phyloP scores from a whole-genome alignment of 2,888 invertebrate genomes.

The Nyleta sp. region DNA sequence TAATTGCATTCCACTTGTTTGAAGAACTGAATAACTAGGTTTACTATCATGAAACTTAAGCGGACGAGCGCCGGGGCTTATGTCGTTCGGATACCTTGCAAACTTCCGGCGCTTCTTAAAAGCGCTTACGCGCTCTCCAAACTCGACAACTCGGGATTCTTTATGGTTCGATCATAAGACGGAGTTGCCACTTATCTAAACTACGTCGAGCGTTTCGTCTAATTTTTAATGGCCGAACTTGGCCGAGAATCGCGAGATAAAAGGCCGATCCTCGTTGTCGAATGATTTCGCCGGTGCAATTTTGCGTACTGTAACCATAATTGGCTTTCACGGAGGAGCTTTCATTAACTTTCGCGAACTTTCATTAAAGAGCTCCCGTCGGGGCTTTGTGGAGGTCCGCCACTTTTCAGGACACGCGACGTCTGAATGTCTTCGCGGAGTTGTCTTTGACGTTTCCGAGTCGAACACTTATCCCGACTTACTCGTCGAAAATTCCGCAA shows the following conservation, averaged over 20 bases:
- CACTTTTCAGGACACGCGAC: slow-evolving; percentile 17
- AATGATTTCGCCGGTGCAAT: slow-evolving; percentile 10
- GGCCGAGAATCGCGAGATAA: no score
- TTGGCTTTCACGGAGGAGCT: slow-evolving; percentile 41
- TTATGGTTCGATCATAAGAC: slow-evolving; percentile 22
- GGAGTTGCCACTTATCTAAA: slow-evolving; percentile 32
- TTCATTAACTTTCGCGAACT: slow-evolving; percentile 39
- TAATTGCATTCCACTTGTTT: slow-evolving; percentile 44
- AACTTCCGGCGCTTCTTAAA: slow-evolving; percentile 46
- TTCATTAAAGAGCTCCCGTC: slow-evolving; percentile 20
- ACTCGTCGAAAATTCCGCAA: no score
- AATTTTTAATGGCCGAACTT: slow-evolving; percentile 51
- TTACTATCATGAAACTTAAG: slow-evolving; percentile 43
- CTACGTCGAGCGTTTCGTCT: slow-evolving; percentile 24
- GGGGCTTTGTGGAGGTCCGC: slow-evolving; percentile 22
- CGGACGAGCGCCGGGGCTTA: slow-evolving; percentile 49
- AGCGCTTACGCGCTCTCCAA: slow-evolving; percentile 41
- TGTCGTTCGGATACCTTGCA: slow-evolving; percentile 35
- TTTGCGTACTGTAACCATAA: slow-evolving; percentile 28
- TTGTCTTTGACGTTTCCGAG: slow-evolving; percentile 21
- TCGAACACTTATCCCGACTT: not conserved
- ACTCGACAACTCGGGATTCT: slow-evolving; percentile 49
- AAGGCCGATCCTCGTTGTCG: no score
- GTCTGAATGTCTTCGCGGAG: slow-evolving; percentile 4
- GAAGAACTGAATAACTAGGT: slow-evolving; percentile 46